Evolutionary conservation across 1,140 invertebrate species (phyloP).

Genomic region (Teleopsis dalmanni): DNA sequence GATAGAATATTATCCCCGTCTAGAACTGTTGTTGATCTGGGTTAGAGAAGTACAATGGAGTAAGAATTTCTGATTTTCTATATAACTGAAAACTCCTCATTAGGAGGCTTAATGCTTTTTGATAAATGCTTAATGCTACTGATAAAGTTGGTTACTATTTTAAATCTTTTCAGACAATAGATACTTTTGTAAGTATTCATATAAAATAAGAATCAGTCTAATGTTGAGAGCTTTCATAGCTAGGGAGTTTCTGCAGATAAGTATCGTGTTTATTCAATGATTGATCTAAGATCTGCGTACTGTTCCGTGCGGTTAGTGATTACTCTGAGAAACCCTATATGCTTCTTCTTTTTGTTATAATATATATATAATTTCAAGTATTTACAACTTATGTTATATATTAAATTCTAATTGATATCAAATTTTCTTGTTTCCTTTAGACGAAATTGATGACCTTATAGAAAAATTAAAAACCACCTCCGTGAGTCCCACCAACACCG

Average conservation of each 20-base stretch:
- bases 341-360: neutral
- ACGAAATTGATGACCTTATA: conserved; percentile 41
- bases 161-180: too few relatives aligned
- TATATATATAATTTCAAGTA: neutral
- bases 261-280: neutral
- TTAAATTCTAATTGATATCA: neutral
- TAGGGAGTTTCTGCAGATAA: neutral
- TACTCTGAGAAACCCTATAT: neutral
- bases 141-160: too few relatives aligned
- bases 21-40: too few relatives aligned
- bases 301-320: neutral
- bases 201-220: too few relatives aligned
- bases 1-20: too few relatives aligned
- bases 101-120: too few relatives aligned
- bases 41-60: too few relatives aligned
- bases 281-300: neutral
- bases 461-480: conserved; percentile 37
- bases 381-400: neutral
- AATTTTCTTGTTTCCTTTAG: conserved; percentile 13
- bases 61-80: too few relatives aligned
- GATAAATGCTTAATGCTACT: too few relatives aligned
- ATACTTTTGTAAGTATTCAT: too few relatives aligned
- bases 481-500: conserved; percentile 24
- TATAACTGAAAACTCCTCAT: too few relatives aligned
- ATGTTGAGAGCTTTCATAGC: too few relatives aligned